phyloP scores from a whole-genome alignment of 2,797 vertebrate species.

The Brotula barbata region DNA sequence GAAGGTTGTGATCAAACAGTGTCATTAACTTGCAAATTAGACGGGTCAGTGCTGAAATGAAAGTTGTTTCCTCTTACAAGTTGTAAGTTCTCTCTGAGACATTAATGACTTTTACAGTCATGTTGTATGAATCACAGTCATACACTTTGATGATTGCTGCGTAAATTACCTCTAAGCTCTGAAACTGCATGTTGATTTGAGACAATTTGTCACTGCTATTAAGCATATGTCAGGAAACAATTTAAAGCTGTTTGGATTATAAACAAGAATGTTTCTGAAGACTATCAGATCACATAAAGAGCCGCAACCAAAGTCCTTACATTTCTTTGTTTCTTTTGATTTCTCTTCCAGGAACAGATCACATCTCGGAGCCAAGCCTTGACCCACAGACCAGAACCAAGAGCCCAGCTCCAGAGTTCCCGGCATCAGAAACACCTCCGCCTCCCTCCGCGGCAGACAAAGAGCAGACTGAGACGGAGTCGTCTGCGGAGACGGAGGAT shows the following conservation, averaged over 20 bases:
- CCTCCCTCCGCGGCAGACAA: conserved; percentile 49
- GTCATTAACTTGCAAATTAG: conserved; percentile 24
- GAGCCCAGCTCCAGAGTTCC: conserved; percentile 55
- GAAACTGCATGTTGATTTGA: conserved; percentile 13
- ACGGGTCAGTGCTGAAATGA: no score
- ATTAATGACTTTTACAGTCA: not conserved
- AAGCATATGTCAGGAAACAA: conserved; percentile 30
- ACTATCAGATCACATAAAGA: conserved; percentile 35
- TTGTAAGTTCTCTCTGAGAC: conserved; percentile 1
- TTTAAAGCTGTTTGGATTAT: conserved; percentile 46
- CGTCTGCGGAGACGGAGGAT: conserved; percentile 38
- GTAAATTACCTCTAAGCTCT: conserved; percentile 16
- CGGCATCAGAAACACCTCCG: conserved; percentile 48
- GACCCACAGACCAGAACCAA: conserved; percentile 71
- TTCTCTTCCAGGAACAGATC: conserved; percentile 73
- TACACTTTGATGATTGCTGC: conserved; percentile 20
- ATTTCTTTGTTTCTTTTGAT: conserved; percentile 54
- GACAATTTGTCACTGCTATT: conserved; percentile 23
- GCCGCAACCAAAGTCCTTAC: conserved; percentile 21
- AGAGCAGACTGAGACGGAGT: conserved; percentile 48
- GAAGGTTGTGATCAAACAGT: conserved; percentile 26
- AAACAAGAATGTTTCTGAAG: conserved; percentile 36
- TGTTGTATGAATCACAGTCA: not conserved
- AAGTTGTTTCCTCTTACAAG: not conserved
- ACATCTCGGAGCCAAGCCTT: conserved; percentile 72